Evolutionary conservation across 1,140 invertebrate species (phyloP), one percentile per base, ranked within the genome.

Genomic region (Drosophila yakuba): DNA sequence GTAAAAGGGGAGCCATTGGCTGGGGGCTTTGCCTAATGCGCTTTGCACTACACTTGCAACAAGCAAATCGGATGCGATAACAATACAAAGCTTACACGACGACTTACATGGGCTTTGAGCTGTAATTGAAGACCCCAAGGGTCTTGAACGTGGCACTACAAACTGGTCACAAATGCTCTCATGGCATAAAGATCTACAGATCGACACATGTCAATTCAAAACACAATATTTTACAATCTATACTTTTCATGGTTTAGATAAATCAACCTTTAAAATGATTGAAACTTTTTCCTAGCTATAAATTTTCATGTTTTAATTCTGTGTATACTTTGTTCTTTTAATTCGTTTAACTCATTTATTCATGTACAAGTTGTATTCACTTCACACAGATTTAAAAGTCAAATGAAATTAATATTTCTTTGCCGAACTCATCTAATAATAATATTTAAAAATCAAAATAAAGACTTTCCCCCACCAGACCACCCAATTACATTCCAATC

Each of bases 51-150:
- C 81, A 84, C 72, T 84, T 80, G 80, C 39, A 73, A 51, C 61
- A 62, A 44, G 47, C 14, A 20, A 43, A 80, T 41, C 63, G 67
- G 25, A 60, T 66, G 41, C 50, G 60, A 78, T 78, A 78, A 64
- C 75, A 78, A 64, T 69, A 41, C 57, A 17, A 50, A 66, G 83
- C 83, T 88, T 86, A 86, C 83, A 86, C 45, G 72, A 68, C 83
- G 68, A 88, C 83, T 86, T 86, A 86, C 83, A 88, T 54, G 83
- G 75, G 72, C 79, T 80, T 86, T 83, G 58, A 74, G 84, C 52
- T 75, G 83, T 77, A 82, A 83, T 86, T 83, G 79, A 83, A 86
- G 83, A 83, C 69, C 79, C 41, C 57, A 14, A 41, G 47, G 38
- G 64, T 47, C 11, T 55, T 66, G 66, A 23, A 61, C 12, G 12